Base-by-base conservation (phyloP, 2,888 invertebrate species). In the Mermis nigrescens region DNA sequence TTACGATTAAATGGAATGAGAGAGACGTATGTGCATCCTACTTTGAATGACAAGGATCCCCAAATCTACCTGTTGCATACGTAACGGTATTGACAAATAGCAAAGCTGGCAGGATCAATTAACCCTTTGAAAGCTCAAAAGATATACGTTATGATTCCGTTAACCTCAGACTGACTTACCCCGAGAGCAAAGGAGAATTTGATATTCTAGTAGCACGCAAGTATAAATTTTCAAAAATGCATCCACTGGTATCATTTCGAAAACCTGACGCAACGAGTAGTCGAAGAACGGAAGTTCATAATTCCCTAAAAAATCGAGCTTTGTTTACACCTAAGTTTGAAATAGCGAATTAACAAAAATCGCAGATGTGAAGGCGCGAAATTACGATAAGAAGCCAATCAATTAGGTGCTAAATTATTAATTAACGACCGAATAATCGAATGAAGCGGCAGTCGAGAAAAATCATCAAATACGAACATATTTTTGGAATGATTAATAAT, bases 131-230 rank as follows among this genome's bases (percentile, higher is more conserved):
- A 38, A 38, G 38, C 19, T 7, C 38, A 38, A 19, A 38, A 38
- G 19, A 38, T 12, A 12, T 7, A 48, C 24, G 24, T 24, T 48
- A 7, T 48, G 48, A 24, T n/a, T 48, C 24, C 24, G 12, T 12
- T 24, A 7, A 48, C 7, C n/a, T n/a, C n/a, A n/a, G n/a, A n/a
- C n/a, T 12, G 7, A 55, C 69, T 71, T 75, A 89, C 89, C 87
- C 76, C 83, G 83, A 62, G 94, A 94, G 71, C 87, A 83, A 28
- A 99, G 79, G 48, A 99, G 80, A 62, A 98, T 85, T 78, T 98
- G 95, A 76, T 94, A 90, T 77, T 99, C 98, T 31, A 98, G 78
- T 29, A 98, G 78, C 56, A 94, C 84, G 76, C 94, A 91, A 46
- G 91, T 89, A 73, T 92, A 88, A 55, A 98, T 79, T 71, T 89